A percentile compares a stretch with the other conserved stretches of the same genome.
phyloP scores from a whole-genome alignment of 2,113 vertebrate genomes.

The Ochotona princeps region DNA sequence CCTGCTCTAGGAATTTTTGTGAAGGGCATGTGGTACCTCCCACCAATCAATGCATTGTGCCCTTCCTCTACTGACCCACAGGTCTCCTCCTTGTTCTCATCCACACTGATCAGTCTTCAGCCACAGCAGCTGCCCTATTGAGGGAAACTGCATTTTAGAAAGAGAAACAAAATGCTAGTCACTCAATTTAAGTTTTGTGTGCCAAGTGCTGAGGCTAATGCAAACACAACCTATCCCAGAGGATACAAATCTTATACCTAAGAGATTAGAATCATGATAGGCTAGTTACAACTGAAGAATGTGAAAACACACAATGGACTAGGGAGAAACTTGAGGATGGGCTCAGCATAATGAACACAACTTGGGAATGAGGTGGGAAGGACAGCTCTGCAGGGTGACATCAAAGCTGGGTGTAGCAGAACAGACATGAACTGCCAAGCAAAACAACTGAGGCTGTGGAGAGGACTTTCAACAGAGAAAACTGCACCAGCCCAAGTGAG shows the following conservation, averaged over 20 bases:
- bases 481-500: background rate
- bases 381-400: background rate
- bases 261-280: background rate
- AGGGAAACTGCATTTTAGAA: background rate
- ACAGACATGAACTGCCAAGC: background rate
- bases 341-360: background rate
- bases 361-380: background rate
- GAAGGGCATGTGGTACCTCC: background rate
- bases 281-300: background rate
- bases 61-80: background rate
- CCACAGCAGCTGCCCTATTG: background rate
- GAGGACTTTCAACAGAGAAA: background rate
- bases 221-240: background rate
- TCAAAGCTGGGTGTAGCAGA: background rate
- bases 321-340: background rate
- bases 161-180: background rate
- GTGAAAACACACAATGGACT: background rate
- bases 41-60: background rate
- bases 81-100: background rate
- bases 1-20: background rate
- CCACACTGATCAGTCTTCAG: background rate
- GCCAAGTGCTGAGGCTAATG: background rate
- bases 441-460: background rate
- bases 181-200: background rate
- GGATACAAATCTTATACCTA: background rate